Conservation (phyloP, 2,888 invertebrate species). For the Cantharis rufa region DNA sequence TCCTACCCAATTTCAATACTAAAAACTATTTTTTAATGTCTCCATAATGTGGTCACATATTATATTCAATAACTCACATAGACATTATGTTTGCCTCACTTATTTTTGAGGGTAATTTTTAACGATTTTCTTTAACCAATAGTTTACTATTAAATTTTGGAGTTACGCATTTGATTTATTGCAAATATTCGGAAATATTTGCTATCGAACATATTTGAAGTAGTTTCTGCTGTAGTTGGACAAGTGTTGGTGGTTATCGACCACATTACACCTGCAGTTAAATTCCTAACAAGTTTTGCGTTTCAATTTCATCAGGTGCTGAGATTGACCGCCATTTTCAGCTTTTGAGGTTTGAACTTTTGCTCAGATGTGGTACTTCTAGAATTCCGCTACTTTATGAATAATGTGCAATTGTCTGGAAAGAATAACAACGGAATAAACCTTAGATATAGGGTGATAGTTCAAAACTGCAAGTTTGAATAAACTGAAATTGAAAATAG, state of each 20-base stretch:
- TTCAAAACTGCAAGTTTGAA: background rate
- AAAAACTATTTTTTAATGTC: conserved; percentile 22
- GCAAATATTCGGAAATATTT: background rate
- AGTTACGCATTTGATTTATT: background rate
- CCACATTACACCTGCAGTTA: conserved; percentile 45
- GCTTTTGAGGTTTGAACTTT: background rate
- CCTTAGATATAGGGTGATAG: background rate
- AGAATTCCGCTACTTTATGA: background rate
- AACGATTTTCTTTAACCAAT: background rate
- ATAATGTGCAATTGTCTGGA: background rate
- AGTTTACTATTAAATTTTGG: background rate
- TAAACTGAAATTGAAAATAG: too few relatives aligned
- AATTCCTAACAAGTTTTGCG: conserved; percentile 38
- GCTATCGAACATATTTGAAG: conserved; percentile 13
- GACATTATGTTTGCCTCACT: conserved; percentile 21
- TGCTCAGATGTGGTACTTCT: background rate
- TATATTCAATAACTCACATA: conserved; percentile 15
- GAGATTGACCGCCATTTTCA: background rate
- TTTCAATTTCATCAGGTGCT: background rate
- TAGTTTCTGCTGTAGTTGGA: conserved; percentile 16
- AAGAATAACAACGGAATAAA: background rate
- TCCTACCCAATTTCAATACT: background rate
- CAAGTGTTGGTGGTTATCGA: conserved; percentile 45
- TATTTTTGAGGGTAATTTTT: conserved; percentile 8
- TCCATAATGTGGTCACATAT: conserved; percentile 27